phyloP scores from a whole-genome alignment of 1,140 invertebrate genomes.

The Cydia pomonella region DNA sequence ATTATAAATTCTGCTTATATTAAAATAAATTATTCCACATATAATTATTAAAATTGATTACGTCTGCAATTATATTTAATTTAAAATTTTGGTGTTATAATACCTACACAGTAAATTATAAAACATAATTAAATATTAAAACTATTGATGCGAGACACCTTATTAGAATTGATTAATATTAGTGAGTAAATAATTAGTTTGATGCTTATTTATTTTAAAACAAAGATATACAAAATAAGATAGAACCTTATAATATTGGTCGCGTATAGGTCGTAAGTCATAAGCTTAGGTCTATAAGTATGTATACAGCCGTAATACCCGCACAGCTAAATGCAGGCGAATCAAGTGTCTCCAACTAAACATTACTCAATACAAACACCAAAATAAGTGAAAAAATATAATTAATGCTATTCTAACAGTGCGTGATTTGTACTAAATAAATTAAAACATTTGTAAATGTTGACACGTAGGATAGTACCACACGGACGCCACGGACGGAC shows the following conservation, averaged over 20 bases:
- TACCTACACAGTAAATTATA: slow-evolving; percentile 16
- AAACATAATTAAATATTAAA: not conserved
- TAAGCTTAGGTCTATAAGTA: slow-evolving; percentile 22
- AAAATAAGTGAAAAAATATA: slow-evolving; percentile 24
- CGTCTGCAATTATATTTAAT: slow-evolving; percentile 20
- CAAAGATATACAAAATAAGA: slow-evolving; percentile 19
- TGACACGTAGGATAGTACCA: not conserved
- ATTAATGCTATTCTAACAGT: slow-evolving; percentile 16
- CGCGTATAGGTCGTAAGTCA: slow-evolving; percentile 13
- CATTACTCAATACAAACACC: not conserved
- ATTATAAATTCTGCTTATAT: slow-evolving; percentile 30
- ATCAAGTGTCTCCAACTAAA: slow-evolving; percentile 10
- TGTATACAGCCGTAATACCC: slow-evolving; percentile 10
- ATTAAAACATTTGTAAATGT: slow-evolving; percentile 26
- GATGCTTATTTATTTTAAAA: not conserved
- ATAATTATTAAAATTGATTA: slow-evolving; percentile 30
- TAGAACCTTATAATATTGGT: slow-evolving; percentile 19
- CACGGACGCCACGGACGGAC: not conserved
- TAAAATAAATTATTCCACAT: slow-evolving; percentile 30
- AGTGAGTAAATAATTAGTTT: slow-evolving; percentile 27
- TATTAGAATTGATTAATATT: not conserved
- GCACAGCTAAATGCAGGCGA: slow-evolving; percentile 8
- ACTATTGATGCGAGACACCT: slow-evolving; percentile 19
- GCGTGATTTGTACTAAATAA: slow-evolving; percentile 33
- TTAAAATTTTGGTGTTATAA: slow-evolving; percentile 32